Evolutionary conservation across 2,113 vertebrate genomes (phyloP), one percentile per base, ranked within the genome.

Genomic region (Chrysemys picta): DNA sequence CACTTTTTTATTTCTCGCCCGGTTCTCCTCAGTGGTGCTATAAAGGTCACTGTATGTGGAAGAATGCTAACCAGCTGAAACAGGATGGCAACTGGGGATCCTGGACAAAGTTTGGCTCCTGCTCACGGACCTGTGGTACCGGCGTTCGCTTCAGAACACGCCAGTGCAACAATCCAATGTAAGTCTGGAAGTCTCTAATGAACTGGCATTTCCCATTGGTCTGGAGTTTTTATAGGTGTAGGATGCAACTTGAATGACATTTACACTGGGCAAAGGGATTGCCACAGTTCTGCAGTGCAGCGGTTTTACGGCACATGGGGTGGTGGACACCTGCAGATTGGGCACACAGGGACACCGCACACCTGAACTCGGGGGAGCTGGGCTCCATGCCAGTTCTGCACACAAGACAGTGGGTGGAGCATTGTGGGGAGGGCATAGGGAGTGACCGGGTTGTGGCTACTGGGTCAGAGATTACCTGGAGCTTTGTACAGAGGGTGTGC

Each of bases 41-140:
- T 83, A 99, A 99, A 98, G 99, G 99, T 96, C 99, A 99, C 95
- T 99, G 99, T 98, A 99, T 99, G 99, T 99, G 99, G 99, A 99
- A 99, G 94, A 99, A 99, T 22, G 98, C 98, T 2, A 99, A 99
- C 88, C 99, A 99, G 97, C 97, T 99, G 89, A 99, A 99, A 95
- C 99, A 99, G 96, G 99, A 99, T 16, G 99, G 99, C 2, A 98
- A 97, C 89, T 99, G 99, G 99, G 98, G 99, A 42, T 96, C 99
- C 11, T 99, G 99, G 99, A 99, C 98, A 62, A 99, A 99, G 95
- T 99, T 98, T 5, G 99, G 99, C 79, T 98, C 99, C 88, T 99
- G 99, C 96, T 99, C 99, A 0, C 98, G 99, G 79, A 99, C 99
- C 3, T 99, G 99, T 31, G 99, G 99, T 38, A 99, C 99, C 0